These are phyloP conservation scores for Cheilosia impressa DNA, from an alignment of 2,888 invertebrate species.

Conservation along the genomic window DNA sequence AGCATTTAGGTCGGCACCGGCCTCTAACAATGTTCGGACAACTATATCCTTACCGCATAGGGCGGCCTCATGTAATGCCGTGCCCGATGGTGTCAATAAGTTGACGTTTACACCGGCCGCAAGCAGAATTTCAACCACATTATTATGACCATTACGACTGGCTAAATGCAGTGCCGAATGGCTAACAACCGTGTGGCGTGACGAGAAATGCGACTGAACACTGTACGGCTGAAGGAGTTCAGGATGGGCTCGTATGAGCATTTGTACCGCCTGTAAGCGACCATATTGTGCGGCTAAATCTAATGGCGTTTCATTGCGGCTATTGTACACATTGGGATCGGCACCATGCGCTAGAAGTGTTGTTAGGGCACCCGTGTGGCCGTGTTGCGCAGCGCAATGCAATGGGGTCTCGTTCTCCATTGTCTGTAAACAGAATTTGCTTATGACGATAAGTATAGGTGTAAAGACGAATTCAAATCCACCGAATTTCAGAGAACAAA, in stretches of 20 bases:
- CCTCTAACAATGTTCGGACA: constrained; percentile 91
- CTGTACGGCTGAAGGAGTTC: constrained; percentile 91
- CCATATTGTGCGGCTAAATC: constrained; percentile 97
- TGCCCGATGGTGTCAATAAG: constrained; percentile 92
- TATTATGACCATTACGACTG: constrained; percentile 95
- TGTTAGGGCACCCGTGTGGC: constrained; percentile 93
- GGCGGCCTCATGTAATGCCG: constrained; percentile 96
- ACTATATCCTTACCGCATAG: constrained; percentile 95
- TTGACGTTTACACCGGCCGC: constrained; percentile 95
- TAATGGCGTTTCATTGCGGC: constrained; percentile 94
- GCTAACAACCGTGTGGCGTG: constrained; percentile 80
- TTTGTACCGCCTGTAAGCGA: constrained; percentile 92
- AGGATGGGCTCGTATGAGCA: constrained; percentile 92
- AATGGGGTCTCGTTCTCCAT: constrained; percentile 95
- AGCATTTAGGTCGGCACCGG: constrained; percentile 92
- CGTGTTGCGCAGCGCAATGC: constrained; percentile 96
- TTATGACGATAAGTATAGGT: neutral
- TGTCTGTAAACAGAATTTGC: constrained; percentile 85
- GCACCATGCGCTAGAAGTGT: constrained; percentile 93
- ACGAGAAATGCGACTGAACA: constrained; percentile 48
- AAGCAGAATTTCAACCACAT: constrained; percentile 92
- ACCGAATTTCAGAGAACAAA: too few species aligned
- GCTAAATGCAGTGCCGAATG: constrained; percentile 97
- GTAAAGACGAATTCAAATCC: neutral
- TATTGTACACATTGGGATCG: constrained; percentile 94